Evolutionary conservation across 2,113 vertebrate genomes (phyloP).

Genomic region (Syrrhaptes paradoxus): DNA sequence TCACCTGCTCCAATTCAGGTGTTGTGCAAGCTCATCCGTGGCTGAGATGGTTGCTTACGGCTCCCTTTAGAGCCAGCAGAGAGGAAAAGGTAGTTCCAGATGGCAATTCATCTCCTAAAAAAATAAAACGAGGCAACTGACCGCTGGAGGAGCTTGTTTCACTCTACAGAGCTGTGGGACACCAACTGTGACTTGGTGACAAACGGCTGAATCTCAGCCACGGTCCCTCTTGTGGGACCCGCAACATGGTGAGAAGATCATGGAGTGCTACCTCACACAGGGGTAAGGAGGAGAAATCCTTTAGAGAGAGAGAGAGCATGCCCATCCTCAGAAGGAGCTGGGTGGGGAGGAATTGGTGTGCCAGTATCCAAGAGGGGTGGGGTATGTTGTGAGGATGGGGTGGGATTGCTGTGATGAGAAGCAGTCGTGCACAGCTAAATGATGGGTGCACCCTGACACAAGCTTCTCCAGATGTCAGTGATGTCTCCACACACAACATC

Average conservation of each 20-base stretch:
- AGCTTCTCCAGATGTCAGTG: not conserved
- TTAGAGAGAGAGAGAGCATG: not conserved
- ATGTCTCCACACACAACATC: not conserved
- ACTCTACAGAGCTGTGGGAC: not conserved
- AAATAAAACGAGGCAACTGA: not conserved
- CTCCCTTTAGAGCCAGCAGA: not conserved
- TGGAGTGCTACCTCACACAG: not conserved
- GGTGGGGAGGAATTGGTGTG: not conserved
- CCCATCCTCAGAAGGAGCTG: not conserved
- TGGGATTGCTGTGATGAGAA: not conserved
- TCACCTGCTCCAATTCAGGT: not conserved
- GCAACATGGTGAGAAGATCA: not conserved
- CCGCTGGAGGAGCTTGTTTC: not conserved
- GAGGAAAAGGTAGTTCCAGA: not conserved
- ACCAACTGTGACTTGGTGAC: not conserved
- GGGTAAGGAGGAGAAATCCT: not conserved
- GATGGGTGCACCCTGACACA: not conserved
- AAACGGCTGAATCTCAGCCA: not conserved
- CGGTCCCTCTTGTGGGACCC: not conserved
- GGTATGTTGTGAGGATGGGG: not conserved
- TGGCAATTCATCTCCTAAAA: not conserved
- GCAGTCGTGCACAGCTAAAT: fast-evolving
- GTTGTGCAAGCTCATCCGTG: not conserved
- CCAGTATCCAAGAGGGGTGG: not conserved
- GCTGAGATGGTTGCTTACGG: not conserved